Evolutionary conservation across 2,888 invertebrate species (phyloP).

Genomic region (Leucozona laternaria): DNA sequence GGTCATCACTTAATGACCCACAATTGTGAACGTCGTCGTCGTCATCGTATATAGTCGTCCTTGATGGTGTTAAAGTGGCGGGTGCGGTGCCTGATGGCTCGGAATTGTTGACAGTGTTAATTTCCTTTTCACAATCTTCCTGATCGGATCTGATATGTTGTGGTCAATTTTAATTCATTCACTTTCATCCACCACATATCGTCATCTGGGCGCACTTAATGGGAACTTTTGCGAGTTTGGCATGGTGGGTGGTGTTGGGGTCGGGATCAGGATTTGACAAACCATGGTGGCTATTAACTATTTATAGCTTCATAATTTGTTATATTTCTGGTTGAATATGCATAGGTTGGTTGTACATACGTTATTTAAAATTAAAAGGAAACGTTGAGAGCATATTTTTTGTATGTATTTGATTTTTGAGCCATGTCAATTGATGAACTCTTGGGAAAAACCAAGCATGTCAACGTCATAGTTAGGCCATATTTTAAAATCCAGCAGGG

Average conservation of each 20-base stretch:
- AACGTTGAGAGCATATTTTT: conserved; percentile 6
- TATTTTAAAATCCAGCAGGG: background rate
- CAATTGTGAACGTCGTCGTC: conserved; percentile 47
- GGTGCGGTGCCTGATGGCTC: background rate
- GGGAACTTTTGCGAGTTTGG: background rate
- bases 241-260: background rate
- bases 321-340: conserved; percentile 62
- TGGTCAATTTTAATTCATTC: conserved; percentile 71
- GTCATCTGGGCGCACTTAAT: conserved; percentile 24
- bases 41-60: too few species aligned
- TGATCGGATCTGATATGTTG: conserved; percentile 57
- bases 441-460: background rate
- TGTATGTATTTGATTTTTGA: background rate
- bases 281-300: conserved; percentile 41
- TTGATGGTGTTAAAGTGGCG: background rate
- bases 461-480: background rate
- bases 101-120: conserved; percentile 62
- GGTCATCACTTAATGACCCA: conserved; percentile 73
- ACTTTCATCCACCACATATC: conserved; percentile 47
- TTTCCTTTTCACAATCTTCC: conserved; percentile 65
- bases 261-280: conserved; percentile 14
- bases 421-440: conserved; percentile 3
- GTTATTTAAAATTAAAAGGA: conserved; percentile 45
- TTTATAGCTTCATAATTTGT: conserved; percentile 43
- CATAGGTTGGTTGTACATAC: too few species aligned